A percentile compares a stretch with the other conserved stretches of the same genome.
Evolutionary conservation across 2,797 vertebrate genomes (phyloP).

Genomic region (Eulemur rubriventer): DNA sequence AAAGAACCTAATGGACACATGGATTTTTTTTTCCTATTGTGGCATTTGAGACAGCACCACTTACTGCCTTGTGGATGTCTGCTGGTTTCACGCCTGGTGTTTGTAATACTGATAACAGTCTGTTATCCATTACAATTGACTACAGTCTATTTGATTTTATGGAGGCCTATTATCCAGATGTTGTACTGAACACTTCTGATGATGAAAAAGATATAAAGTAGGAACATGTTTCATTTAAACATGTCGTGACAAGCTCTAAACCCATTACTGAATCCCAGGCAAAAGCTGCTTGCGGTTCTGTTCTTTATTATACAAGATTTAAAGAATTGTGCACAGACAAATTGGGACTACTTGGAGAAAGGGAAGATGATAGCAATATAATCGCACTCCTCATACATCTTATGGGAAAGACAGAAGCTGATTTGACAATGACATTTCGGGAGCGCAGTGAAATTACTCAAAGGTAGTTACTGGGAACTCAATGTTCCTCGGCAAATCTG

Average conservation of each 20-base stretch:
- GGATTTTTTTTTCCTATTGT: constrained; percentile 76
- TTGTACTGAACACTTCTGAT: constrained; percentile 91
- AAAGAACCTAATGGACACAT: constrained; percentile 85
- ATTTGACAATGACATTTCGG: constrained; percentile 92
- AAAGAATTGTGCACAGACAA: constrained; percentile 88
- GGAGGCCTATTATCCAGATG: constrained; percentile 89
- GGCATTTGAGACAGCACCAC: constrained; percentile 75
- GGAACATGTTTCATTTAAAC: constrained; percentile 90
- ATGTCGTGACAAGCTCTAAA: constrained; percentile 87
- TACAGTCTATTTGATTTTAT: constrained; percentile 91
- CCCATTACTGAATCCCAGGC: constrained; percentile 85
- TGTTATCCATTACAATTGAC: constrained; percentile 85
- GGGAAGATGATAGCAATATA: constrained; percentile 84
- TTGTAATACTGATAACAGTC: constrained; percentile 84
- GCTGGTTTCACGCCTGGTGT: constrained; percentile 83
- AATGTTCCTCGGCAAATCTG: constrained; percentile 86
- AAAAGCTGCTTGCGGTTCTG: constrained; percentile 83
- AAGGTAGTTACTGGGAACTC: constrained; percentile 79
- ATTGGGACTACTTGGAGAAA: constrained; percentile 87
- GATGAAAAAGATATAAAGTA: constrained; percentile 89
- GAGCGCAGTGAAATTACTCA: constrained; percentile 88
- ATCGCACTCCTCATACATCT: constrained; percentile 88
- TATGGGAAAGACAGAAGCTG: constrained; percentile 88
- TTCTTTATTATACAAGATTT: constrained; percentile 85
- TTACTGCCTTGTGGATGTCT: constrained; percentile 82